Conservation (phyloP, 2,888 invertebrate genomes). For the Lacanobia wlatinum region DNA sequence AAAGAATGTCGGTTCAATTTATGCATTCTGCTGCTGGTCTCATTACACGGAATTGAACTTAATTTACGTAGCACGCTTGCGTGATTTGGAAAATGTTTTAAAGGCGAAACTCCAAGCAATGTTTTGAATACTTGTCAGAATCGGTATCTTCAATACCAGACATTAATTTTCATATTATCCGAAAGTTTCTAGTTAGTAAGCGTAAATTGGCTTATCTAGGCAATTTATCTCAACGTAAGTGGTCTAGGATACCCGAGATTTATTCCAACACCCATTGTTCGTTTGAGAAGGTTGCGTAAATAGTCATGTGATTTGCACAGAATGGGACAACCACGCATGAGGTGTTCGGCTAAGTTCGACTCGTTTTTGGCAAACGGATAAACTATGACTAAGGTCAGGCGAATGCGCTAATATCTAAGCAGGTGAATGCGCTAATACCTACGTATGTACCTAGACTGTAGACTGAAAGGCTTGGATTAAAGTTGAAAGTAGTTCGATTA, state of each 20-base stretch:
- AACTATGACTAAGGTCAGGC: slow-evolving; percentile 38
- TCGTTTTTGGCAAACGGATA: slow-evolving; percentile 49
- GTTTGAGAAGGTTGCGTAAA: slow-evolving; percentile 74
- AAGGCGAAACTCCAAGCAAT: not conserved
- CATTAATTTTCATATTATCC: slow-evolving; percentile 25
- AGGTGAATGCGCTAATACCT: not conserved
- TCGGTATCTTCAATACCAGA: not conserved
- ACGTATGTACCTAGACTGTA: not conserved
- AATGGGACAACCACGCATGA: slow-evolving; percentile 61
- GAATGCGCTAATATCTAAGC: slow-evolving; percentile 1
- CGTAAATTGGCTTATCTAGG: slow-evolving; percentile 51
- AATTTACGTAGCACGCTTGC: not conserved
- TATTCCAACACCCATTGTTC: slow-evolving; percentile 75
- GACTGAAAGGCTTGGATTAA: slow-evolving; percentile 22
- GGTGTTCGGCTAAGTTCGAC: slow-evolving; percentile 49
- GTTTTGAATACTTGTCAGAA: not conserved
- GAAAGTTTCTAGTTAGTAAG: slow-evolving; percentile 38
- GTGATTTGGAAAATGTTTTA: not conserved
- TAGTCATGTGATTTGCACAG: slow-evolving; percentile 67
- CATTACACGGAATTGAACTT: slow-evolving; percentile 19
- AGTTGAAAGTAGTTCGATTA: slow-evolving; percentile 36
- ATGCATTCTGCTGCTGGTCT: slow-evolving; percentile 19
- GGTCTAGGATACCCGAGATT: slow-evolving; percentile 64
- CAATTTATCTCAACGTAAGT: slow-evolving; percentile 54
- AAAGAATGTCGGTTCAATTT: slow-evolving; percentile 32